Base-by-base conservation (phyloP, 2,888 invertebrate species). In the Scaptomyza parva region DNA sequence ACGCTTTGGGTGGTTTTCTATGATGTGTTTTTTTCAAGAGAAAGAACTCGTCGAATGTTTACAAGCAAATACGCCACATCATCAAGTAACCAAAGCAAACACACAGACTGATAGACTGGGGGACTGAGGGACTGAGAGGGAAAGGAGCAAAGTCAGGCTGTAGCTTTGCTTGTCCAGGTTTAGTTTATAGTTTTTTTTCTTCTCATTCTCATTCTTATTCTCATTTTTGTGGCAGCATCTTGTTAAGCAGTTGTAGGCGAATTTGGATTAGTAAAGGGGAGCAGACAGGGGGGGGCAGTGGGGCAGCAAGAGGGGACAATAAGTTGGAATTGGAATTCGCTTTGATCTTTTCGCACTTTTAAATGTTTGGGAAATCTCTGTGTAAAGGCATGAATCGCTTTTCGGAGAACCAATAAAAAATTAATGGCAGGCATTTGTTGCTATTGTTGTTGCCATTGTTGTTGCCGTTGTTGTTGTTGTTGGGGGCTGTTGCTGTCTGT, bases 281-380 rank as follows among this genome's bases (percentile, higher is more conserved):
- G 45, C 33, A 22, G n/a, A n/a, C 7, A 18, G 26, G 17, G 26
- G 35, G 14, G 14, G 28, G n/a, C n/a, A n/a, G n/a, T n/a, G n/a
- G 3, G 20, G 20, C 44, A 35, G 47, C 33, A 55, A 52, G 58
- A 40, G 78, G 88, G 68, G 83, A 88, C 80, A 83, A 88, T 86
- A 88, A 86, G 77, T 88, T 76, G 83, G 87, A 71, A 74, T 71
- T 66, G 73, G 72, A 86, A 86, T 88, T 86, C 41, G 65, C 85
- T 85, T 85, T 85, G 85, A 85, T 85, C 87, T 85, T 85, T 85
- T 85, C 85, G 85, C 85, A 85, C 85, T 88, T 85, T 85, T 88
- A 72, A 85, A 85, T 85, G 88, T 85, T 85, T 88, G 87, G 77
- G 71, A 83, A 87, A 86, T 83, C 75, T 88, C 83, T 88, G 85